phyloP scores from a whole-genome alignment of 2,113 vertebrate genomes.

The Hemicordylus capensis region DNA sequence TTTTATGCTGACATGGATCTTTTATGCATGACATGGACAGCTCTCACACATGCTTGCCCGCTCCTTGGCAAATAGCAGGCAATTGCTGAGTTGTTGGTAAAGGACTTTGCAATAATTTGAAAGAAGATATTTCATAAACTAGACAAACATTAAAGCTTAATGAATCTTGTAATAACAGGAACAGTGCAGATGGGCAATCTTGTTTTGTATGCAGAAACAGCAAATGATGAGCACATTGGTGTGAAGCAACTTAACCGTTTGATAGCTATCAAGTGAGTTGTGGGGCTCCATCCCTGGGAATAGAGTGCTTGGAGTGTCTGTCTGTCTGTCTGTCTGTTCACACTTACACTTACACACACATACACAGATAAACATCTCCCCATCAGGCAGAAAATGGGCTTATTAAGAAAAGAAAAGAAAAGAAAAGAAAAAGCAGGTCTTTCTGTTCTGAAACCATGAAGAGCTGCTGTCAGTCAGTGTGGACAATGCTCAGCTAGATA shows the following conservation, averaged over 20 bases:
- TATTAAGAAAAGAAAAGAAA: no score
- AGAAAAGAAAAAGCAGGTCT: no score
- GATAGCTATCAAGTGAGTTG: neutral
- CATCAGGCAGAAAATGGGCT: no score
- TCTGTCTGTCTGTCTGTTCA: no score
- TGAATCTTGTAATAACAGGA: neutral
- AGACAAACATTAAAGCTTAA: neutral
- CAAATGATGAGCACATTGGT: neutral
- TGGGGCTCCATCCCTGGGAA: no score
- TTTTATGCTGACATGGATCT: neutral
- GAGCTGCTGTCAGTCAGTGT: no score
- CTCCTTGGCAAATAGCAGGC: neutral
- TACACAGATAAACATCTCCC: no score
- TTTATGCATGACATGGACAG: no score
- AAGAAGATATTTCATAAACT: neutral
- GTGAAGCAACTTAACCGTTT: neutral
- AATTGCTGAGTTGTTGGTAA: neutral
- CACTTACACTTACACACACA: no score
- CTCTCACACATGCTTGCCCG: fast-evolving
- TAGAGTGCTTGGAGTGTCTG: no score
- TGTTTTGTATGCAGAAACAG: neutral
- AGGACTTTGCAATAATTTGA: neutral
- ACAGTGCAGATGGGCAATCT: fast-evolving
- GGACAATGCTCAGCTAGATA: no score
- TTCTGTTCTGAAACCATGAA: no score